phyloP scores from a whole-genome alignment of 2,888 invertebrate species.

The Drosophila ezoana region DNA sequence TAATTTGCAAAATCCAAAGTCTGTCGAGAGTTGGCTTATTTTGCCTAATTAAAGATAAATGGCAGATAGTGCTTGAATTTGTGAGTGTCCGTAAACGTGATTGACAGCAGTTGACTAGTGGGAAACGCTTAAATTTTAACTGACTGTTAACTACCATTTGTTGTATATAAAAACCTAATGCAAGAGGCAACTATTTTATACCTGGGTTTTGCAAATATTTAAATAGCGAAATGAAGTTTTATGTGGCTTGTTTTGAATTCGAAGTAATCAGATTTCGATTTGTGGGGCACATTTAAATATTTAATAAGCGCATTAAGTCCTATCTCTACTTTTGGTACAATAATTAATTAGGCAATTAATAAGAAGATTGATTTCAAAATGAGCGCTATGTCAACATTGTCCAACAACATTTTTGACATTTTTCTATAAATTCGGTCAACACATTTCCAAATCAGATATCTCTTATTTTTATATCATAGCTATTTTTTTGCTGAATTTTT shows the following conservation, averaged over 20 bases:
- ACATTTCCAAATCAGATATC: too few relatives aligned
- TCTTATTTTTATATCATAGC: too few relatives aligned
- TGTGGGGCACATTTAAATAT: too few relatives aligned
- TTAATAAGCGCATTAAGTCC: too few relatives aligned
- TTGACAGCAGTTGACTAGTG: not conserved
- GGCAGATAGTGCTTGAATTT: slow-evolving; percentile 8
- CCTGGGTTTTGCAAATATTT: slow-evolving; percentile 1
- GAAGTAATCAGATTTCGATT: too few relatives aligned
- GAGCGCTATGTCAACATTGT: too few relatives aligned
- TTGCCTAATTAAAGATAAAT: slow-evolving; percentile 45
- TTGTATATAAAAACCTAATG: not conserved
- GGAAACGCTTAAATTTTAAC: not conserved
- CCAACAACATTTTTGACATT: not conserved
- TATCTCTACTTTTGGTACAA: not conserved
- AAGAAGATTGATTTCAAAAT: too few relatives aligned
- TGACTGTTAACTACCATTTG: not conserved
- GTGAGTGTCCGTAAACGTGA: not conserved
- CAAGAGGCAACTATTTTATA: too few relatives aligned
- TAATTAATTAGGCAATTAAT: not conserved
- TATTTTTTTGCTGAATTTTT: slow-evolving; percentile 3
- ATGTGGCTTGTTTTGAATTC: too few relatives aligned
- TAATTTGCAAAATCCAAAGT: slow-evolving; percentile 62
- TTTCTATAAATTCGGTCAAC: not conserved
- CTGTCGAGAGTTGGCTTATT: slow-evolving; percentile 41
- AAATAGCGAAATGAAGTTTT: too few relatives aligned